A percentile compares a stretch with the other conserved stretches of the same genome.
These are phyloP conservation scores for Hydrolagus affinis DNA, from an alignment of 2,113 vertebrate species.

Conservation along the genomic window DNA sequence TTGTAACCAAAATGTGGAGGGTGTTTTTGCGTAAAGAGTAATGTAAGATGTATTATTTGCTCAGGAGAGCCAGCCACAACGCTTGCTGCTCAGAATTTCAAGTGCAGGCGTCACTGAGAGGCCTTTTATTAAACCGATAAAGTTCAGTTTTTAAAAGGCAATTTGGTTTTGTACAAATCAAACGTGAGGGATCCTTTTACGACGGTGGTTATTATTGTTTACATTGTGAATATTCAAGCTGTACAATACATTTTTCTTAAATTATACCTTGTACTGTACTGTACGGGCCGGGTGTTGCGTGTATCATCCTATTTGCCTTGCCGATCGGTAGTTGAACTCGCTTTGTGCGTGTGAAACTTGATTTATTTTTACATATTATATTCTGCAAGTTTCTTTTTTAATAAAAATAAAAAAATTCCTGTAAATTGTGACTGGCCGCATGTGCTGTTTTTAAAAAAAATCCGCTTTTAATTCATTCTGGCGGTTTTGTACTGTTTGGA, in stretches of 20 bases:
- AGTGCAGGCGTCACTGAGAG: background rate
- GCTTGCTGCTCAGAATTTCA: background rate
- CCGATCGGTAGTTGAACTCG: constrained; percentile 1
- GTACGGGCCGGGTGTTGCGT: background rate
- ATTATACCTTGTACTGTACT: constrained; percentile 20
- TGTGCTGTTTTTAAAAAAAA: background rate
- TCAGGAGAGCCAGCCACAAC: background rate
- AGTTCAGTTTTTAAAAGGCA: constrained; percentile 49
- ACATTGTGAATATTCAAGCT: constrained; percentile 53
- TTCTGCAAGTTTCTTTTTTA: background rate
- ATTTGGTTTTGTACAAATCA: constrained; percentile 53
- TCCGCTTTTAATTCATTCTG: constrained; percentile 9
- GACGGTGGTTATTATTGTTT: constrained; percentile 57
- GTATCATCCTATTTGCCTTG: constrained; percentile 22
- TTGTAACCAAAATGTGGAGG: background rate
- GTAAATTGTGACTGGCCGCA: constrained; percentile 18
- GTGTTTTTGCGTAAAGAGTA: background rate
- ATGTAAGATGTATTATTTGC: constrained; percentile 9
- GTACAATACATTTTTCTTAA: constrained; percentile 39
- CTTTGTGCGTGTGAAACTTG: constrained; percentile 20
- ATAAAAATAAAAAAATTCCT: background rate
- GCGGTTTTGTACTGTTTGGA: background rate
- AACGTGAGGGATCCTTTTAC: constrained; percentile 47
- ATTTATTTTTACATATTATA: constrained; percentile 15
- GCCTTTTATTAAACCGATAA: constrained; percentile 7